Percentiles rank a stretch among this genome's conserved stretches.
These are phyloP conservation scores for Eilema sororculum DNA, from an alignment of 2,888 invertebrate species.

Conservation along the genomic window DNA sequence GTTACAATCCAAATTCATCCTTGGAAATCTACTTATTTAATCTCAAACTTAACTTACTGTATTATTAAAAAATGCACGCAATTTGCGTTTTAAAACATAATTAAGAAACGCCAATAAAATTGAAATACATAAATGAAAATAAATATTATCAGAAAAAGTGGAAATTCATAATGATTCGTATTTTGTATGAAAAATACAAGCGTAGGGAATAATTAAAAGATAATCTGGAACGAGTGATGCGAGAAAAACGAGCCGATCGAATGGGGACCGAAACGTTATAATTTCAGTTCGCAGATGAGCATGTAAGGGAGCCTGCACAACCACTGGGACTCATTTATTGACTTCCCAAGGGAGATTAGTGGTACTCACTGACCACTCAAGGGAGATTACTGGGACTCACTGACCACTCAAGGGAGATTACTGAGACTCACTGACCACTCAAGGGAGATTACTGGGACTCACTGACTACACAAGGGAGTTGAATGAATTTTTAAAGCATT, in stretches of 20 bases:
- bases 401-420: too few species aligned
- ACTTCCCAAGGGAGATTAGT: too few species aligned
- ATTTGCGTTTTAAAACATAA: background rate
- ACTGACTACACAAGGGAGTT: too few species aligned
- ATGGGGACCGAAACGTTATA: slow-evolving; percentile 49
- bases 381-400: too few species aligned
- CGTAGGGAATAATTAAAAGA: slow-evolving; percentile 57
- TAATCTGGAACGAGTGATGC: slow-evolving; percentile 54
- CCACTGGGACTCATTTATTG: background rate
- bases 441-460: too few species aligned
- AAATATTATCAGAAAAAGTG: slow-evolving; percentile 12
- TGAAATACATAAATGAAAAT: slow-evolving; percentile 2
- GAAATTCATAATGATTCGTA: slow-evolving; percentile 22
- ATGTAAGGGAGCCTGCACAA: slow-evolving; percentile 28
- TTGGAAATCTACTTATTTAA: background rate
- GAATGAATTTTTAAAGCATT: too few species aligned
- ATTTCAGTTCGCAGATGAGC: slow-evolving; percentile 48
- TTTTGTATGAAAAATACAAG: slow-evolving; percentile 42
- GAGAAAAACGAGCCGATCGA: slow-evolving; percentile 50
- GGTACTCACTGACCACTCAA: too few species aligned
- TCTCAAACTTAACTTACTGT: background rate
- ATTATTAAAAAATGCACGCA: background rate
- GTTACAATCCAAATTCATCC: too few species aligned
- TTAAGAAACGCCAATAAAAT: slow-evolving; percentile 2
- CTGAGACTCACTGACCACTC: too few species aligned